Base-by-base conservation (phyloP, 1,140 invertebrate species). In the Colletes latitarsis region DNA sequence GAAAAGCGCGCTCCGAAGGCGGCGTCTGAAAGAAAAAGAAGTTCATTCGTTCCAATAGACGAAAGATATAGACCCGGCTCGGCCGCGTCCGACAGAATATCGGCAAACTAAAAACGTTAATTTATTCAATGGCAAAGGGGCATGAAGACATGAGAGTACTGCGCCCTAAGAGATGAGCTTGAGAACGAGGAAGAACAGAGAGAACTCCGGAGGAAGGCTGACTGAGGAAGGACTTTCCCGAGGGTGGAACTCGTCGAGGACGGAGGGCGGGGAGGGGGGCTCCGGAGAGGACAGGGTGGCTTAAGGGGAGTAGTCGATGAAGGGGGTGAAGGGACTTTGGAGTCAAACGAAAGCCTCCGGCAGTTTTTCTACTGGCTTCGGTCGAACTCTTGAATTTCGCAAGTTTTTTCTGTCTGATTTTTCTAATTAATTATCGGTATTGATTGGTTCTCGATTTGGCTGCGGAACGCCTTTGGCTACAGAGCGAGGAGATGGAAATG, bases 341-440 rank as follows among this genome's bases (percentile, higher is more conserved):
- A 82, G 81, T 86, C 81, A 85, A 88, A 77, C 77, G 82, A 85
- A 77, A 82, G 86, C 87, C 85, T 82, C 78, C 66, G 84, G 88
- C 88, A 86, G 83, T 89, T 89, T 89, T 89, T 88, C 72, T 69
- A 80, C 58, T 76, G 68, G 66, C 69, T 63, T 10, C 68, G 71
- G 49, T 60, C 76, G 66, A 83, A 82, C 82, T 84, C 82, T 88
- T 81, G 82, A 87, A 85, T 89, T 90, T 89, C 84, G 83, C 77
- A 81, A 89, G 88, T 88, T 90, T 86, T 75, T 88, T 88, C 82
- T 77, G 81, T 76, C 77, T 74, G 64, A 83, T 83, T 91, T 91
- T 90, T 90, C 86, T 89, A 91, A 91, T 91, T 91, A 91, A 91
- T 91, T 90, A 91, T 90, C 87, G 83, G 81, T 88, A 90, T 90